Percentiles rank a stretch among this genome's conserved stretches.
Conservation (phyloP, 2,113 vertebrate species). For the Psophia crepitans region DNA sequence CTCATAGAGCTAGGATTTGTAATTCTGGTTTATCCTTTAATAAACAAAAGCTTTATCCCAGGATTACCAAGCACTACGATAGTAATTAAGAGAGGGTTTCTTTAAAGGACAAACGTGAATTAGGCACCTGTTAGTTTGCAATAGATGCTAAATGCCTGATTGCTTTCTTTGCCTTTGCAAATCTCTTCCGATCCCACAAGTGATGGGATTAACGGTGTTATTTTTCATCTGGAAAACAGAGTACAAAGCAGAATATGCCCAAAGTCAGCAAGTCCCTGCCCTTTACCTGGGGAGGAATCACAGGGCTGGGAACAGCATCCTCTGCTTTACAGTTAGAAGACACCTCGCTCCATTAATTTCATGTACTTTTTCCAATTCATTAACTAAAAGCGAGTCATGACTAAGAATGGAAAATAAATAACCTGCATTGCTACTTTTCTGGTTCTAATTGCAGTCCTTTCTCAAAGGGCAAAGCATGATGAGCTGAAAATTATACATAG, state of each 20-base stretch:
- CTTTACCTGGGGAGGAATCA: neutral
- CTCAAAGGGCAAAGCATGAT: neutral
- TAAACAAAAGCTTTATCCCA: neutral
- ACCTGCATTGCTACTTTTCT: neutral
- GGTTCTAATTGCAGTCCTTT: neutral
- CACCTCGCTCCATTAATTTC: neutral
- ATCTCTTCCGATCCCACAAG: neutral
- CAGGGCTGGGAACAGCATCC: neutral
- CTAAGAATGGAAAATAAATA: neutral
- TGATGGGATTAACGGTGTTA: neutral
- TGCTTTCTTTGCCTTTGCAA: neutral
- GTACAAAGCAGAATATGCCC: neutral
- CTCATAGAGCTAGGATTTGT: neutral
- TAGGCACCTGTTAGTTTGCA: neutral
- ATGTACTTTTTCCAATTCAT: constrained; percentile 1
- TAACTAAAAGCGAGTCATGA: neutral
- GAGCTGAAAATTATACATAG: neutral
- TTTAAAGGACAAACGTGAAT: neutral
- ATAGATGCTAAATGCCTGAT: neutral
- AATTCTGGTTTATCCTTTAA: neutral
- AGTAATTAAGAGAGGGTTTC: neutral
- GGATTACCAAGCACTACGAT: neutral
- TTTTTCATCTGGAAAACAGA: neutral
- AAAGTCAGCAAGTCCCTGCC: neutral
- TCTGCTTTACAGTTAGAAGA: neutral